Conservation (phyloP, 1,140 invertebrate species). For the Leptinotarsa texana region DNA sequence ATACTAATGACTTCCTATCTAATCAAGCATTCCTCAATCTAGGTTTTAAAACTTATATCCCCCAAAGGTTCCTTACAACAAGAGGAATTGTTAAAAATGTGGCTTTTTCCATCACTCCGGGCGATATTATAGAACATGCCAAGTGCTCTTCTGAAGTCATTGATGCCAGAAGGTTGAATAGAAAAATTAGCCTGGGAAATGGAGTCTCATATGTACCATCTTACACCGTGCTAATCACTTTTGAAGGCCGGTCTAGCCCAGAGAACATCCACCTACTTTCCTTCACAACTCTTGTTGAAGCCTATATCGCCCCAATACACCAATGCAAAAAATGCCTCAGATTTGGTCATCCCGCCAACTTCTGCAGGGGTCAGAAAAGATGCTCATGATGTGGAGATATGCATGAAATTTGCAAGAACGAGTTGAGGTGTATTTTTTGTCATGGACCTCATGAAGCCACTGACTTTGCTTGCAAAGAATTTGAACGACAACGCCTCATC, state of each 20-base stretch:
- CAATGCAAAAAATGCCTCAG: slow-evolving; percentile 25
- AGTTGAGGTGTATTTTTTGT: slow-evolving; percentile 25
- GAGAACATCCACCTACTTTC: slow-evolving; percentile 10
- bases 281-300: slow-evolving; percentile 4
- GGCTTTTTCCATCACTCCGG: slow-evolving; percentile 3
- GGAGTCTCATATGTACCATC: slow-evolving; percentile 7
- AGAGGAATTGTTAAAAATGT: slow-evolving; percentile 25
- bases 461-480: no score
- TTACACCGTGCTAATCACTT: slow-evolving; percentile 21
- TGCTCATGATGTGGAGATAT: slow-evolving; percentile 12
- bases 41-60: slow-evolving; percentile 25
- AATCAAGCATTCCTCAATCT: background rate
- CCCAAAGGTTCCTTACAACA: slow-evolving; percentile 20
- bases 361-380: slow-evolving; percentile 21
- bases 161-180: slow-evolving; percentile 19
- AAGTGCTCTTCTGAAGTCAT: background rate
- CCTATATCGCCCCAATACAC: slow-evolving; percentile 25
- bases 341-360: slow-evolving; percentile 22
- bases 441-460: slow-evolving; percentile 22
- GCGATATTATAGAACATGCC: slow-evolving; percentile 12
- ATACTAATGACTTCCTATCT: background rate
- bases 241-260: slow-evolving; percentile 24
- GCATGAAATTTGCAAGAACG: background rate
- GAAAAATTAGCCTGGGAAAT: slow-evolving; percentile 18
- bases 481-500: slow-evolving; percentile 28